Base-by-base conservation (phyloP, 2,797 vertebrate species). In the Hemibagrus guttatus region DNA sequence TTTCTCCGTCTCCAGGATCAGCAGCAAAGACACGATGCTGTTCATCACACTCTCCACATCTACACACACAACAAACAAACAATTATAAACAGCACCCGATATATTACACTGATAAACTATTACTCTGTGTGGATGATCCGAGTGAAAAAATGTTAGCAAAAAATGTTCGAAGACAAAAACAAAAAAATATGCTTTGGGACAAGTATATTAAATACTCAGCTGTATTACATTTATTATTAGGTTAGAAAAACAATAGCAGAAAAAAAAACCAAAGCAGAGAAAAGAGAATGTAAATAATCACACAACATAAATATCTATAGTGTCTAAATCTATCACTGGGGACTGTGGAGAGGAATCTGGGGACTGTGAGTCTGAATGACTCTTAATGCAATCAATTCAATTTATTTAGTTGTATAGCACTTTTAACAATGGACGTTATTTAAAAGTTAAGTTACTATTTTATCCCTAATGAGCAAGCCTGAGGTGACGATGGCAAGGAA, bases 41-140 rank as follows among this genome's bases (percentile, higher is more conserved):
- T 99, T 99, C 98, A 99, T 99, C 90, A 97, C 97, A 1, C 98
- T 99, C 95, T 99, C 98, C 11, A 99, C 97, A 94, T 99, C 98
- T 99, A 92, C 68, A 94, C 26, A 86, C 3, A 85, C 81, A 66
- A 90, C 66, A 69, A 11, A 63, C 4, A 76, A 72, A 49, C 14
- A 58, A 6, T 56, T 76, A 31, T 4, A 76, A 78, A 35, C 52
- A 79, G 4, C 75, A 79, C n/a, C 2, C 17, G 0, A 69, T 39
- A 35, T 28, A 9, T 69, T 54, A 52, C 5, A 54, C 6, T 8
- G 7, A 49, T 49, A 8, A 49, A 49, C 6, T 49, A 52, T 28
- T 75, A 75, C 4, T 17, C 6, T 8, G 7, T 1, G 49, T n/a
- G 12, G 13, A 5, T n/a, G 16, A 13, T 46, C 39, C 1, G 1